Base-by-base conservation (phyloP, 2,888 invertebrate genomes). In the Hydrotaea cyrtoneurina region DNA sequence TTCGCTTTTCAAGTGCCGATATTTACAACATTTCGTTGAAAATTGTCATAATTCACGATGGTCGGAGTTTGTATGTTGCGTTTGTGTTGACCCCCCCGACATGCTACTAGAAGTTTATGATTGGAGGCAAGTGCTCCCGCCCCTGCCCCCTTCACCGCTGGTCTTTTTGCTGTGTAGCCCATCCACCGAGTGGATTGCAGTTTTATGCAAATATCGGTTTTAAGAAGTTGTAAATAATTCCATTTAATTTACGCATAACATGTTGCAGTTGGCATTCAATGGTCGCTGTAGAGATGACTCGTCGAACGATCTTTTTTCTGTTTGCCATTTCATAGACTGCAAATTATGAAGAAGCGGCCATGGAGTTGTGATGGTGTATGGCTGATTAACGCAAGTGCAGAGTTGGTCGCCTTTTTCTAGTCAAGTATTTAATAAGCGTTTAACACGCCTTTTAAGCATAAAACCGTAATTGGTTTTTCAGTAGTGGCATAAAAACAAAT, bases 401-500 rank as follows among this genome's bases (percentile, higher is more conserved):
- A 46, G 46, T 23, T 46, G 31, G 66, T 46, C 15, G 15, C 15
- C 23, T 21, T n/a, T 23, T 59, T 59, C 26, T 46, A 43, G 46
- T 69, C 19, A 74, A 62, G 36, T 62, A 77, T 79, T 85, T 77
- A 81, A 79, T 82, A 69, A 79, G 73, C 62, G 79, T 69, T 85
- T 82, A 85, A 77, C 79, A 82, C 79, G 79, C 85, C 76, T 85
- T 69, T 85, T 82, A 73, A 79, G 62, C 85, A 85, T 85, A 79
- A 82, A 81, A 76, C 46, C 55, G 73, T 85, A 83, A 83, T 83
- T 80, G 78, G 46, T 15, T 66, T 69, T 46, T 69, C 21, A 62
- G 66, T 36, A 8, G 36, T 31, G 66, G 59, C 59, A 15, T 15
- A 62, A n/a, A 62, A 62, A 13, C 7, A 57, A 7, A 21, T 19